Base-by-base conservation (phyloP, 2,113 vertebrate genomes). In the Pungitius pungitius region DNA sequence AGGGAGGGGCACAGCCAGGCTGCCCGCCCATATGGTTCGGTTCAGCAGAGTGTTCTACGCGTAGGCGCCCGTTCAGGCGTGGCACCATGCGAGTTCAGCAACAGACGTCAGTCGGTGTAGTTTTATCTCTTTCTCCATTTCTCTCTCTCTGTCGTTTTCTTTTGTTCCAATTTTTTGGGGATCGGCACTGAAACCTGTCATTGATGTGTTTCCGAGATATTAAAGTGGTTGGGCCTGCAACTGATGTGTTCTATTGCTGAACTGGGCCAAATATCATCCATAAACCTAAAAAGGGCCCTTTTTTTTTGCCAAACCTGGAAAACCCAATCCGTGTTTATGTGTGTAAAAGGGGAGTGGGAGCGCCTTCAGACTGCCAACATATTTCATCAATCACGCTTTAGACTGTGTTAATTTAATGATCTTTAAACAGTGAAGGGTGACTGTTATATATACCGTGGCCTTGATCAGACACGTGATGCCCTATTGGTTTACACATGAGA, bases 231-330 rank as follows among this genome's bases (percentile, higher is more conserved):
- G 49, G 68, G 79, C 69, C 70, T 85, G 77, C 6, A 65, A 79
- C 82, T 83, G 76, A 87, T 87, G 88, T 88, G 85, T 76, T 85
- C 26, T 62, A 8, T 73, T 73, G 61, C 73, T 49, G 78, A 82
- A 72, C 80, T 27, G n/a, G 55, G 82, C 75, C 65, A 40, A 84
- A 69, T 59, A 60, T 82, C 51, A 85, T 69, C 64, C 47, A 55
- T 59, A 84, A 85, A 85, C 66, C 61, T 74, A 27, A 66, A 58
- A 72, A 74, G n/a, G 9, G 12, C 47, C 47, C 45, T n/a, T n/a
- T n/a, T n/a, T 22, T 51, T 51, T 22, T n/a, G 20, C 15, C 37
- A 64, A 66, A 82, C 63, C 57, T 24, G 51, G 10, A n/a, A 73
- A 83, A 78, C 45, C 56, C 1, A 43, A 77, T 79, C 69, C 20